Conservation (phyloP, 2,113 vertebrate genomes). For the Pan troglodytes region NHGRI_mPanTro3-v2.1_pri NC_072402.2:142790001-142790500, state of each 20-base stretch:
- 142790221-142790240: not conserved
- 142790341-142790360: not conserved
- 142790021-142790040: not conserved
- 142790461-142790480: not conserved
- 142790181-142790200: not conserved
- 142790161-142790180: not conserved
- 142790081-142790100: not conserved
- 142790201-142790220: not conserved
- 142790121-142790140: not conserved
- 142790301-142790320: fast-evolving
- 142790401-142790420: not conserved
- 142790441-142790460: not conserved
- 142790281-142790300: too few species aligned
- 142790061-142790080: not conserved
- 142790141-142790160: not conserved
- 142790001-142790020: not conserved
- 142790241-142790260: not conserved
- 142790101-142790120: not conserved
- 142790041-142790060: not conserved
- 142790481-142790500: not conserved
- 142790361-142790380: not conserved
- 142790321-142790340: not conserved
- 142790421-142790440: not conserved
- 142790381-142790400: not conserved
- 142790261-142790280: not conserved